A percentile compares a stretch with the other conserved stretches of the same genome.
phyloP scores from a whole-genome alignment of 2,888 invertebrate genomes.

The Lochmaea crataegi region DNA sequence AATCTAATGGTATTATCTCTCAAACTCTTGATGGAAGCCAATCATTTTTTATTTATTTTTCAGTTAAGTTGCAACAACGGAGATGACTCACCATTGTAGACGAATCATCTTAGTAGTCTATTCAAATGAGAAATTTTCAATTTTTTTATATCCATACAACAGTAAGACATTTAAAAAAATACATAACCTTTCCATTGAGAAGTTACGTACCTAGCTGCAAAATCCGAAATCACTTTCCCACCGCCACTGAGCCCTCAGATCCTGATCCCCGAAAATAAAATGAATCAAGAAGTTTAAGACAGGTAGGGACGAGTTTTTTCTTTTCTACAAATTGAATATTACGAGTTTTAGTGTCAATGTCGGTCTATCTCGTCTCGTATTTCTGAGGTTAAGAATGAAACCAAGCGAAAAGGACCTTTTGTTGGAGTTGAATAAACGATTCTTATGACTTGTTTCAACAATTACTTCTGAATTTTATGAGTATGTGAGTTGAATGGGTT shows the following conservation, averaged over 20 bases:
- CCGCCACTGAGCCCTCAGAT: slow-evolving; percentile 23
- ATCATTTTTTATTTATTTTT: too few species aligned
- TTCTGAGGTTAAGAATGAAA: slow-evolving; percentile 61
- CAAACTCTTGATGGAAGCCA: too few species aligned
- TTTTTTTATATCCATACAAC: too few species aligned
- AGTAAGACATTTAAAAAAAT: neutral
- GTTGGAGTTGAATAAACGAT: slow-evolving; percentile 55
- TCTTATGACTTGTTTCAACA: slow-evolving; percentile 52
- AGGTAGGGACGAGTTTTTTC: slow-evolving; percentile 33
- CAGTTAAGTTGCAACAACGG: too few species aligned
- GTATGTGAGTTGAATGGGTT: slow-evolving; percentile 53
- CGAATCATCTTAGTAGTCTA: too few species aligned
- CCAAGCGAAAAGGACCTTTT: slow-evolving; percentile 60
- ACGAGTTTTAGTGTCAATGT: slow-evolving; percentile 54
- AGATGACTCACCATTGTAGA: too few species aligned
- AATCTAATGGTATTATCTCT: too few species aligned
- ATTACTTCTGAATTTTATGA: slow-evolving; percentile 59
- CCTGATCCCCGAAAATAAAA: slow-evolving; percentile 34
- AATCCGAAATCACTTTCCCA: neutral
- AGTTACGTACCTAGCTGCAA: neutral
- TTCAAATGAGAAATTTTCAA: too few species aligned
- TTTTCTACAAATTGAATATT: slow-evolving; percentile 48
- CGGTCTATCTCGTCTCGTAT: slow-evolving; percentile 58
- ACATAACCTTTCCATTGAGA: neutral
- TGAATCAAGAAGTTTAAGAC: slow-evolving; percentile 31